Conservation (phyloP, 2,888 invertebrate genomes). For the Oxytorus armatus region DNA sequence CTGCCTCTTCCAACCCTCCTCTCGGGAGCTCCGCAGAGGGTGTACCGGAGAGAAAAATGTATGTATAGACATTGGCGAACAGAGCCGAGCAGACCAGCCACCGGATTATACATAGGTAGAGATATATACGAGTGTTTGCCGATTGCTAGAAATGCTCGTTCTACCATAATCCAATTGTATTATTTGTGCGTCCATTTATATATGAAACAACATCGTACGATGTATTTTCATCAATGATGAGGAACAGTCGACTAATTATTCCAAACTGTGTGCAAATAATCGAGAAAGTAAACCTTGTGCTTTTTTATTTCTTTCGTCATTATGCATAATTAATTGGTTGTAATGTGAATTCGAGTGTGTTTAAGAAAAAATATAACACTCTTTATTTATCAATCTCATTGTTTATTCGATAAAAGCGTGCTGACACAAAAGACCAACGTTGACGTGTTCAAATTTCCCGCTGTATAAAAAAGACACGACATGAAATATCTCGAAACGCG, state of each 20-base stretch:
- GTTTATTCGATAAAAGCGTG: background rate
- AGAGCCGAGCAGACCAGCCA: background rate
- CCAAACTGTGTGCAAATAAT: too few species aligned
- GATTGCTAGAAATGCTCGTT: conserved; percentile 16
- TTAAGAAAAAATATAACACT: too few species aligned
- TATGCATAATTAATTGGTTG: too few species aligned
- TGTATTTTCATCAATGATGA: conserved; percentile 18
- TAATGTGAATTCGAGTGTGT: too few species aligned
- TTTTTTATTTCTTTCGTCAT: too few species aligned
- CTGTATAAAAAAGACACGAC: too few species aligned
- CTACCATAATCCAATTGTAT: conserved; percentile 36
- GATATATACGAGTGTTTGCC: conserved; percentile 19
- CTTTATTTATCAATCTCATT: background rate
- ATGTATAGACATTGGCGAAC: conserved; percentile 1
- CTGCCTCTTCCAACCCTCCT: conserved; percentile 67
- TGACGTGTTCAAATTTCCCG: too few species aligned
- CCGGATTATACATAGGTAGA: conserved; percentile 8
- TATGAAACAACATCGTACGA: conserved; percentile 17
- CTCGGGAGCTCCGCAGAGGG: conserved; percentile 44
- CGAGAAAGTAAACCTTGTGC: too few species aligned
- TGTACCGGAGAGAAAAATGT: conserved; percentile 26
- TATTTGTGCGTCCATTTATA: conserved; percentile 23
- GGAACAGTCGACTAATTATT: too few species aligned
- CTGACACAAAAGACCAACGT: too few species aligned
- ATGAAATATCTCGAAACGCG: too few species aligned